Evolutionary conservation across 2,797 vertebrate genomes (phyloP).

Genomic region (Lindbergichthys nudifrons): DNA sequence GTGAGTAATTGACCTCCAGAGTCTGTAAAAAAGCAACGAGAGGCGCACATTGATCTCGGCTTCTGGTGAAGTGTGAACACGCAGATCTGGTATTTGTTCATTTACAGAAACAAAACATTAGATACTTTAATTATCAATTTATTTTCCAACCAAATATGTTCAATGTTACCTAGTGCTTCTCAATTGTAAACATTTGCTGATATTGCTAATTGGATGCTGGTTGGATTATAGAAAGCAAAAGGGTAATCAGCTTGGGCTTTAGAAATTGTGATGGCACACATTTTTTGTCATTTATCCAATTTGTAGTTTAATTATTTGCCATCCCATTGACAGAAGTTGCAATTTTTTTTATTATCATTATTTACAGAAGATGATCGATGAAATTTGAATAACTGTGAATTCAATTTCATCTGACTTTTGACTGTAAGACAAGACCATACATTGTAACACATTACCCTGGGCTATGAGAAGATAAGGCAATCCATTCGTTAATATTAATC

Average conservation of each 20-base stretch:
- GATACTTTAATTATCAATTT: neutral
- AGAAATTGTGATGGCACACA: too few relatives aligned
- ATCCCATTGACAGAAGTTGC: too few relatives aligned
- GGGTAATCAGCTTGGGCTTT: too few relatives aligned
- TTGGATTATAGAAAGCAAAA: too few relatives aligned
- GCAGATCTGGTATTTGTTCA: neutral
- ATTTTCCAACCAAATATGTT: neutral
- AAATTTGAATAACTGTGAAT: neutral
- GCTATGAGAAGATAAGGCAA: neutral
- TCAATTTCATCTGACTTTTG: neutral
- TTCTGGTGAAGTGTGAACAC: slow-evolving; percentile 18
- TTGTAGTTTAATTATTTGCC: too few relatives aligned
- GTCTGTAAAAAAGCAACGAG: neutral
- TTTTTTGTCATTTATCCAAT: too few relatives aligned
- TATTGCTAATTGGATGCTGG: too few relatives aligned
- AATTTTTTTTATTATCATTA: too few relatives aligned
- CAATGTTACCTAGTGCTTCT: neutral
- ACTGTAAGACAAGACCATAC: neutral
- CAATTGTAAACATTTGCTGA: neutral
- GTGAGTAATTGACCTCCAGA: slow-evolving; percentile 65
- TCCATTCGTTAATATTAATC: neutral
- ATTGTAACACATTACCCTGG: neutral
- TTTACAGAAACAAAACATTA: slow-evolving; percentile 1
- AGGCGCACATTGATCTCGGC: neutral
- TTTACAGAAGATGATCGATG: too few relatives aligned